Evolutionary conservation across 2,113 vertebrate genomes (phyloP), one percentile per base, ranked within the genome.

Genomic region (Neolamprologus falcicula): DNA sequence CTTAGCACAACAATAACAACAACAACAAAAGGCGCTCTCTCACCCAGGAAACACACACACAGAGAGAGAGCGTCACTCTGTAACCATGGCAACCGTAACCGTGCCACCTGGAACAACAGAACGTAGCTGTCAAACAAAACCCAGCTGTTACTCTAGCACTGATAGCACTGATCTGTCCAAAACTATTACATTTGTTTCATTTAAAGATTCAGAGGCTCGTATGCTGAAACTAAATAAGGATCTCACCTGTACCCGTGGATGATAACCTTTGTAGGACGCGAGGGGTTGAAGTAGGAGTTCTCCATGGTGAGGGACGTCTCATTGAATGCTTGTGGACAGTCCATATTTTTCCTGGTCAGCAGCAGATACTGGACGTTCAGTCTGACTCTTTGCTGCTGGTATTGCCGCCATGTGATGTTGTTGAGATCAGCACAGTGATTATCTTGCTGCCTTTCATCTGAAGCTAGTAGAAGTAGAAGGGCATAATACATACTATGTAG

Each of bases 231-330:
- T 26, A 45, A 45, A 26, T 73, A 45, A 7, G 12, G 40, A 73
- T 10, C 55, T 96, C 81, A 98, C 98, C 98, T 98, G 97, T 98
- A 99, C n/a, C 98, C 98, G 81, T 99, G 98, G 90, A 99, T 95
- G 86, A 99, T 95, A 86, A 99, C 94, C 90, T 98, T 99, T 50
- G 98, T 99, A 35, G 96, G 97, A 50, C 91, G 94, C 31, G 92
- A 97, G 83, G 86, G 89, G 82, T 98, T 98, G 96, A 99, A 99
- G 89, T 92, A 83, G 54, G 94, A 91, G 7, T 91, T 92, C n/a
- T 92, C 92, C 68, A 90, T 17, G 97, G 87, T 83, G 1, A 94
- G 93, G 11, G 92, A 92, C 7, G 94, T 92, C 86, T 90, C 90
- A 82, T 80, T 91, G 86, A 99, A 96, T 5, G 90, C 63, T 13